Evolutionary conservation across 2,113 vertebrate genomes (phyloP), one percentile per base, ranked within the genome.

Genomic region (Aix galericulata): DNA sequence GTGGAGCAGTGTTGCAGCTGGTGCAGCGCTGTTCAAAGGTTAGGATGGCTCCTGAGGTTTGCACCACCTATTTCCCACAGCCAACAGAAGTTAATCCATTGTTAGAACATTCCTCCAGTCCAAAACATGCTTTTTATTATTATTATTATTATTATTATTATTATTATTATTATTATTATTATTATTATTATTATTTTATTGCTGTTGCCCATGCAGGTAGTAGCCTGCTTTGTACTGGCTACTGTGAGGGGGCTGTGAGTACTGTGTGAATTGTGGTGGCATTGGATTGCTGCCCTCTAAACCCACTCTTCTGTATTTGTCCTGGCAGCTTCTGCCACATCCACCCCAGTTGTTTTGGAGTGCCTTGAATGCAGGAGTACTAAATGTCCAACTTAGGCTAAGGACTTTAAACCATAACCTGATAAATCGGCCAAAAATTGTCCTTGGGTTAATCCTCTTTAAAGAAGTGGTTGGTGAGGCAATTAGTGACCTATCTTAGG

Each of bases 11-110:
- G 29, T 48, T 5, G 14, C 38, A 53, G 23, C 52, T 34, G 7
- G 17, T 18, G 59, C 0, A 0, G 32, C 18, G 14, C 52, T 1
- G 1, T 17, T 77, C 13, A 11, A 77, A 67, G 53, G 59, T 42
- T 55, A 53, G 25, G n/a, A 5, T 18, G 29, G n/a, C 11, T 90
- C 52, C 52, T 12, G 56, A 42, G 38, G 11, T 48, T 71, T 63
- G 29, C 20, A 23, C 11, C 1, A 1, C n/a, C 12, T 44, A 13
- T 72, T 76, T 88, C 52, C 58, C 52, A 31, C 12, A 76, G 31
- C 38, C 0, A 2, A 75, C 26, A 23, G 38, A 81, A 64, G 46
- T 60, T 1, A 91, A 60, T n/a, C 26, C 4, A 13, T 20, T 85
- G 69, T 60, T 71, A 36, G 38, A 76, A 60, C 22, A 15, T 60